Conservation (phyloP, 37 sponge, comb jelly and placozoan genomes). For the Diacarnus erythraeanus region DNA sequence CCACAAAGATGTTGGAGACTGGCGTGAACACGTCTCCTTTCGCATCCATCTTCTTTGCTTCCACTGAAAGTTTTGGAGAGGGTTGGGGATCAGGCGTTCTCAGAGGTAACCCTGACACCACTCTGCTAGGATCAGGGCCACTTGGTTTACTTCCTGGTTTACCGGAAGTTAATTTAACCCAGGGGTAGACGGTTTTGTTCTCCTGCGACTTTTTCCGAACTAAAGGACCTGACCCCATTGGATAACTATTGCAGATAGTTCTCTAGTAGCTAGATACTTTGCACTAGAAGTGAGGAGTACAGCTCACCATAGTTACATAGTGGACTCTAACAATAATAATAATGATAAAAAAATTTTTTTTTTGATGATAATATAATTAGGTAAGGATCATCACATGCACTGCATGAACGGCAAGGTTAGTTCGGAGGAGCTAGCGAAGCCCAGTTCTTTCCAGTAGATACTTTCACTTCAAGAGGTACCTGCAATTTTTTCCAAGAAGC, state of each 20-base stretch:
- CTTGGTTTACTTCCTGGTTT: slow-evolving; percentile 6
- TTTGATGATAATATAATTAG: too few species aligned
- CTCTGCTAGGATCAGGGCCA: slow-evolving; percentile 8
- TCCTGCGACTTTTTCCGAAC: background rate
- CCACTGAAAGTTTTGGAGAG: background rate
- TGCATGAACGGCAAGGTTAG: too few species aligned
- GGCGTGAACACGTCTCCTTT: background rate
- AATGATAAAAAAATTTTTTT: too few species aligned
- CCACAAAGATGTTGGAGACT: slow-evolving; percentile 43
- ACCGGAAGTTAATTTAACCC: slow-evolving; percentile 7
- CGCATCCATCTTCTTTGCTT: background rate
- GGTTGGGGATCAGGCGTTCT: background rate
- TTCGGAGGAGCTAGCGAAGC: slow-evolving; percentile 7
- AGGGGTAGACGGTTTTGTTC: background rate
- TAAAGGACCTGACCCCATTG: slow-evolving; percentile 9
- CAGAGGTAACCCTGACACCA: background rate
- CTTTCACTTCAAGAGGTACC: slow-evolving; percentile 61
- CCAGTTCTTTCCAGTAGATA: slow-evolving; percentile 57
- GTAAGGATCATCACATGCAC: too few species aligned
- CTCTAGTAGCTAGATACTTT: background rate
- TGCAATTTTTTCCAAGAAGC: too few species aligned
- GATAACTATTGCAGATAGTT: background rate
- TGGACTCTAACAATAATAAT: too few species aligned
- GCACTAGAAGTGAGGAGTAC: background rate
- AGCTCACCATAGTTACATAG: too few species aligned